Conservation (phyloP, 2,113 vertebrate genomes). For the Promerops cafer region DNA sequence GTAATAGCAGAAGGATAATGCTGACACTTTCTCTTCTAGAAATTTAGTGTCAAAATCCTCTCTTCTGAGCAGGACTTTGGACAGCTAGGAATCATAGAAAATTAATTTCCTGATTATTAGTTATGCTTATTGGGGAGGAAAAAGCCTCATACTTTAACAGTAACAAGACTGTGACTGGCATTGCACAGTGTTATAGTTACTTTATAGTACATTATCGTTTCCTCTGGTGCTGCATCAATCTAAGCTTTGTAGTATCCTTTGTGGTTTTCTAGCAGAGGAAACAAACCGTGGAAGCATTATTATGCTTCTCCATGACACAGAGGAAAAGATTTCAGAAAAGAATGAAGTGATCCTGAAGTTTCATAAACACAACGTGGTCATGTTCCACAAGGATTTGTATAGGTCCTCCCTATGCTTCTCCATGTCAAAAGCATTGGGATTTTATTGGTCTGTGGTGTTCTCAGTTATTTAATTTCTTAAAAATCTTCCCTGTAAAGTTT, state of each 20-base stretch:
- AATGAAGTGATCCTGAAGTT: neutral
- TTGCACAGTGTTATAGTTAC: neutral
- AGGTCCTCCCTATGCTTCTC: neutral
- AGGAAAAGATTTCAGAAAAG: neutral
- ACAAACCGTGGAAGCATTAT: neutral
- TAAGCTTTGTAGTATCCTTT: neutral
- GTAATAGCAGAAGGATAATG: neutral
- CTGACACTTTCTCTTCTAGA: neutral
- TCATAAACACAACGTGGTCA: fast-evolving
- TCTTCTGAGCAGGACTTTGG: neutral
- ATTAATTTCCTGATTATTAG: neutral
- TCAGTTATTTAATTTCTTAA: neutral
- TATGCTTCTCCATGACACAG: neutral
- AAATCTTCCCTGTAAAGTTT: neutral
- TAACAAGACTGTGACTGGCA: neutral
- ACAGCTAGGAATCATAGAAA: neutral
- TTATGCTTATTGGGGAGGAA: neutral
- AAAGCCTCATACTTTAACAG: neutral
- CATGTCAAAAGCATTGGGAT: neutral
- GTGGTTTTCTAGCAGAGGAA: neutral
- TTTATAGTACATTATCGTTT: neutral
- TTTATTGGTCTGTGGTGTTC: neutral
- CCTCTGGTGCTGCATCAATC: neutral
- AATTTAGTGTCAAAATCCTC: neutral
- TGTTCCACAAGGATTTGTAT: neutral